Evolutionary conservation across 2,113 vertebrate species (phyloP), one percentile per base, ranked within the genome.

Genomic region (Chitala chitala): DNA sequence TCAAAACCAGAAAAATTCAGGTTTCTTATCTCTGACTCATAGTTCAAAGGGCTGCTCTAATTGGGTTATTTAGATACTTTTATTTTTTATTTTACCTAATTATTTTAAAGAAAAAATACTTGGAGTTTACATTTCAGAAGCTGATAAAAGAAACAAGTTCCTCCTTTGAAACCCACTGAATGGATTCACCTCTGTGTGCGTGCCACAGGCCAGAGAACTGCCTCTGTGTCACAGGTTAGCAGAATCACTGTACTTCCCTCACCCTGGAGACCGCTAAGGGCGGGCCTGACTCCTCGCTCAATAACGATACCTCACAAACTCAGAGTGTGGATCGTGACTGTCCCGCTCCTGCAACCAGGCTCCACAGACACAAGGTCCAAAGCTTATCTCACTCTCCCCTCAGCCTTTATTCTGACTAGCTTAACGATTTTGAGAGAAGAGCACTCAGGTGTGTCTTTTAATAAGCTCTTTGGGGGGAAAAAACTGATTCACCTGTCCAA

Each of bases 401-500:
- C 63, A 80, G 69, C 80, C 76, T 70, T 82, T 76, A 77, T 77
- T 78, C 83, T 82, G 79, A 81, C 29, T 44, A 71, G 61, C 66
- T 74, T 86, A 86, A 88, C 84, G 81, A 85, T 84, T 69, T 75
- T 59, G 44, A 66, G 75, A 71, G 76, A 66, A 69, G 15, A 10
- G 26, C 17, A 44, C 6, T 72, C 71, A 42, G 71, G 64, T 77
- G 24, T 82, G 79, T 83, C 73, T 84, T 87, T 88, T 88, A 89
- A 89, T 87, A 89, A 85, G 86, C 83, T 85, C 86, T 86, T 63
- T 63, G 55, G 86, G 82, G 87, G 78, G 84, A 86, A 83, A 78
- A 64, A 77, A 69, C 33, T 76, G 75, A 82, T 55, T 75, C 78
- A 73, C 74, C 80, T 79, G 59, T 29, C 59, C 24, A 56, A 5